A percentile compares a stretch with the other conserved stretches of the same genome.
Evolutionary conservation across 2,797 vertebrate species (phyloP).

Genomic region (Acanthornis magna): DNA sequence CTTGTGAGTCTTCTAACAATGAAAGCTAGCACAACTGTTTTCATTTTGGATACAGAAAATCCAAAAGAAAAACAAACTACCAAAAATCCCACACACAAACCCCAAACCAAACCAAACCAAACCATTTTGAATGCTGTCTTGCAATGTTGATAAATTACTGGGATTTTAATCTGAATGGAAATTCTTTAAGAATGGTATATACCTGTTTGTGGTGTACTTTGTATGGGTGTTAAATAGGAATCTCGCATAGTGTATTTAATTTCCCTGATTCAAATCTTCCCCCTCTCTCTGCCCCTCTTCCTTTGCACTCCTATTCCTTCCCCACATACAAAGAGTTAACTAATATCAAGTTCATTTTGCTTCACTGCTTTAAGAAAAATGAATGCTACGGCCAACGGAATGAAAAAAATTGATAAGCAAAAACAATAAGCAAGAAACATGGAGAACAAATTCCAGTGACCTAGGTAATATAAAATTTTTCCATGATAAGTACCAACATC

Average conservation of each 20-base stretch:
- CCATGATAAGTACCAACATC: conserved; percentile 52
- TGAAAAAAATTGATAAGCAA: conserved; percentile 47
- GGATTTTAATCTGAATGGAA: background rate
- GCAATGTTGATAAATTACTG: background rate
- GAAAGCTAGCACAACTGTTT: background rate
- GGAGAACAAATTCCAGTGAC: conserved; percentile 48
- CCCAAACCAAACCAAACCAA: background rate
- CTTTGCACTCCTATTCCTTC: background rate
- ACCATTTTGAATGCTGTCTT: background rate
- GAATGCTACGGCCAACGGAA: background rate
- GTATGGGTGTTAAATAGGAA: background rate
- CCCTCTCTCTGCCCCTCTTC: background rate
- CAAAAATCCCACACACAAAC: rapidly evolving
- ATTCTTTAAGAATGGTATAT: background rate
- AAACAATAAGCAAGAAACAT: conserved; percentile 61
- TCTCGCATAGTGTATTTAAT: background rate
- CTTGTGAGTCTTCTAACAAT: background rate
- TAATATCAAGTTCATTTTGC: conserved; percentile 28
- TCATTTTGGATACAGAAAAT: rapidly evolving
- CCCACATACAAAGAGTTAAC: background rate
- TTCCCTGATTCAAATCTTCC: background rate
- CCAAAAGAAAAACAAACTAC: background rate
- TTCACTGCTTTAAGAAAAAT: conserved; percentile 40
- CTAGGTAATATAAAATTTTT: conserved; percentile 54
- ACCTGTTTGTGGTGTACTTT: background rate